Conservation (phyloP, 2,888 invertebrate genomes). For the Dusona sp. region DNA sequence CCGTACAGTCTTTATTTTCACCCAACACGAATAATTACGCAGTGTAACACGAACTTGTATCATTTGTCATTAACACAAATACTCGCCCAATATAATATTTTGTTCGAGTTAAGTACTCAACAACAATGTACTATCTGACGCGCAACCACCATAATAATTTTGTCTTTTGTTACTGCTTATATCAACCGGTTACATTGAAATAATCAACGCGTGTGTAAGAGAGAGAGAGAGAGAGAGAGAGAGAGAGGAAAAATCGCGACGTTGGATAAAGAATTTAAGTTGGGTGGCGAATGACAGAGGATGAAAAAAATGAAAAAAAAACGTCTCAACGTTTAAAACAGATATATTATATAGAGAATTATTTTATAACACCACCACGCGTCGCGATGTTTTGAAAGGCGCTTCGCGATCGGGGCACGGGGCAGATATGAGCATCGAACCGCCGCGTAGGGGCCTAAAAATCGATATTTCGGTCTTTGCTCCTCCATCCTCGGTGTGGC, state of each 20-base stretch:
- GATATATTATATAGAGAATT: neutral
- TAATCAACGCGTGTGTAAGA: neutral
- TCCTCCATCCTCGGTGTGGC: slow-evolving; percentile 87
- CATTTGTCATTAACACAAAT: neutral
- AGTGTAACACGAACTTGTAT: neutral
- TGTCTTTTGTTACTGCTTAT: neutral
- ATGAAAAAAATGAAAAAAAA: neutral
- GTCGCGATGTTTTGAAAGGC: slow-evolving; percentile 81
- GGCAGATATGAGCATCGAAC: slow-evolving; percentile 84
- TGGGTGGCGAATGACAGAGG: neutral
- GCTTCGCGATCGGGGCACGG: slow-evolving; percentile 80
- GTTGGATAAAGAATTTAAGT: neutral
- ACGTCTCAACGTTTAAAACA: neutral
- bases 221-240: neutral
- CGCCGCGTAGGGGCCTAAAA: slow-evolving; percentile 88
- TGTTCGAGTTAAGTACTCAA: neutral
- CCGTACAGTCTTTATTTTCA: slow-evolving; percentile 21
- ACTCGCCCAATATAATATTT: neutral
- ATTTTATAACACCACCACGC: slow-evolving; percentile 68
- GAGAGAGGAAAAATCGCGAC: neutral
- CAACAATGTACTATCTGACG: slow-evolving; percentile 3
- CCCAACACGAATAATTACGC: slow-evolving; percentile 22
- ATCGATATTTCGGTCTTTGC: slow-evolving; percentile 90
- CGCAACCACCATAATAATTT: slow-evolving; percentile 1
- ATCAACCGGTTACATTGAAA: slow-evolving; percentile 7